Base-by-base conservation (phyloP, 2,888 invertebrate genomes). In the Cerceris ruficornis region DNA sequence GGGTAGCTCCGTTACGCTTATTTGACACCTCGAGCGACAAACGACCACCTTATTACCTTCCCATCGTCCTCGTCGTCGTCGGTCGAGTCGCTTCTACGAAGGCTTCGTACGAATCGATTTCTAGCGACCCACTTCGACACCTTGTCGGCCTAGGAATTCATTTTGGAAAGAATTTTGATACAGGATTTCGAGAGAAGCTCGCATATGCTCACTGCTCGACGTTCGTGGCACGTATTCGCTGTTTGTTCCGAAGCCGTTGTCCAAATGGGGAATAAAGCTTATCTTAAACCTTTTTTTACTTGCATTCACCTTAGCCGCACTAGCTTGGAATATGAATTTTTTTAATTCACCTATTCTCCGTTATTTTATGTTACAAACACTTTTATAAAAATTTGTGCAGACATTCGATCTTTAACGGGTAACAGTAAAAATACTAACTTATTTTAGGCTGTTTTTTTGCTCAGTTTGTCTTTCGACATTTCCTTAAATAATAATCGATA, bases 11-110 rank as follows among this genome's bases (percentile, higher is more conserved):
- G 88, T 88, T 88, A 88, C 88, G 88, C 87, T 91, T 91, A 91
- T 91, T 91, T 91, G 91, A 91, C 91, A 91, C 87, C 86, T 87
- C 80, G 86, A 88, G 86, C 89, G 91, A 91, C 90, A 90, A 91
- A 91, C 90, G 89, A 89, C 89, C 85, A 86, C 87, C 90, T 91
- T 91, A 91, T 91, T 90, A 91, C 90, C 88, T 90, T 88, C 85
- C 85, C 83, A 82, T 84, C 85, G 83, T 75, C 79, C 72, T 79
- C 70, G 69, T 80, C 75, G 84, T 82, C 72, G 71, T 83, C 72
- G 79, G 77, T 66, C 65, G 78, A 61, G 73, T 79, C 76, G 72
- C 14, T 60, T 71, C 71, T 72, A 60, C 43, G 50, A 75, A 66
- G 67, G 57, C 81, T 64, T 59, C 80, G 66, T 43, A 52, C 52